These are phyloP conservation scores for Octodon degus DNA, from an alignment of 2,113 vertebrate species.

Conservation along the genomic window DNA sequence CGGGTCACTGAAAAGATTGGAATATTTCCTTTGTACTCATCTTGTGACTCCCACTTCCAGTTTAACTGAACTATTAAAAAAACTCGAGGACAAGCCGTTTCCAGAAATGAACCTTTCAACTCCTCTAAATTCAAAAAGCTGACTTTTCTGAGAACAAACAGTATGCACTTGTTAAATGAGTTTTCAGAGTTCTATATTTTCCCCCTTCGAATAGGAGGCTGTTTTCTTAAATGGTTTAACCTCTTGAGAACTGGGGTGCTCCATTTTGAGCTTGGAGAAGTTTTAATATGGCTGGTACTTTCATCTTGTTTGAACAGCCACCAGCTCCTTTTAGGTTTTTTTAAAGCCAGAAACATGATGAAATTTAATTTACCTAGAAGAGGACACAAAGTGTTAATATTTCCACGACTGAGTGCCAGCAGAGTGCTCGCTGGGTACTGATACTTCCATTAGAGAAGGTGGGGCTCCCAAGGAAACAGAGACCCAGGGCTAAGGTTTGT, in stretches of 20 bases:
- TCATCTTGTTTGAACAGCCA: constrained; percentile 2
- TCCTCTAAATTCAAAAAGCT: constrained; percentile 71
- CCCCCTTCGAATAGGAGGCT: constrained; percentile 4
- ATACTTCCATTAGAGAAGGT: constrained; percentile 29
- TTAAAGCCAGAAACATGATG: neutral
- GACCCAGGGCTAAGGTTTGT: constrained; percentile 42
- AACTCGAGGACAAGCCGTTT: constrained; percentile 71
- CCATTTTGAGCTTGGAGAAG: constrained; percentile 18
- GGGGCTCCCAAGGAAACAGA: neutral
- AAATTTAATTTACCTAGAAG: constrained; percentile 44
- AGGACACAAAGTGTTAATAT: constrained; percentile 13
- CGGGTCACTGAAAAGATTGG: constrained; percentile 52
- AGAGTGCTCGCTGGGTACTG: neutral
- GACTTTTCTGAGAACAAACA: constrained; percentile 70
- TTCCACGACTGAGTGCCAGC: constrained; percentile 24
- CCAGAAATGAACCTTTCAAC: constrained; percentile 71
- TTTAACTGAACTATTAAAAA: constrained; percentile 69
- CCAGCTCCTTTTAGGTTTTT: neutral
- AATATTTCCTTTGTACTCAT: constrained; percentile 28
- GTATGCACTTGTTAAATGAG: constrained; percentile 62
- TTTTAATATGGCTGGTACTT: constrained; percentile 24
- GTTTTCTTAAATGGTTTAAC: constrained; percentile 58
- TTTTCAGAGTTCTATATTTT: constrained; percentile 58
- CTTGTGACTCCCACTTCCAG: constrained; percentile 48
- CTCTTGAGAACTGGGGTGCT: constrained; percentile 20